Base-by-base conservation (phyloP, 2,113 vertebrate genomes). In the Dendrocopos noguchii region DNA sequence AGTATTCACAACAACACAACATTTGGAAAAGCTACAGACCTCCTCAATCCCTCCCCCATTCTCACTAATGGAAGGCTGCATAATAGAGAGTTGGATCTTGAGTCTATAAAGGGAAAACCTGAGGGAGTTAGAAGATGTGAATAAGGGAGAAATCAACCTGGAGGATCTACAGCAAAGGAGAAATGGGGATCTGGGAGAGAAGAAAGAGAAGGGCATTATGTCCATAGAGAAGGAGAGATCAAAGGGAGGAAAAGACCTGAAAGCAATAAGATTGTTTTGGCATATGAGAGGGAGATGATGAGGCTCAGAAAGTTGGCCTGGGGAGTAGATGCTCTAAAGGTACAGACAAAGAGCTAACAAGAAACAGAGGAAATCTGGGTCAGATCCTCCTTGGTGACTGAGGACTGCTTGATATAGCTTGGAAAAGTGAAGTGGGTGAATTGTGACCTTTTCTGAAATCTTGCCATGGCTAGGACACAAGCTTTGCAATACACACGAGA, bases 341-440 rank as follows among this genome's bases (percentile, higher is more conserved):
- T 91, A 93, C 56, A 87, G 71, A 68, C 39, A 92, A 90, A 82
- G 29, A 92, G 18, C 50, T 85, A 91, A 96, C 87, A 93, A 89
- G 87, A 95, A 92, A 96, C 84, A 64, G 33, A 92, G 44, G 39
- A 94, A 96, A 96, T 96, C 87, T 94, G 79, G 94, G 96, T 96
- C 96, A 96, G 47, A 85, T 33, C 39, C 78, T 95, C 89, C 81
- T 96, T 91, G 33, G 89, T 93, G 95, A 75, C 84, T 91, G 84
- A 87, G 50, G 50, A 6, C 15, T 91, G 67, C 53, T 83, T 80
- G 60, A 67, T 91, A 76, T 9, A 80, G 17, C 68, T 91, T 74
- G 44, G 61, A 73, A 90, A 87, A 89, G n/a, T 57, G 72, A 91
- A 72, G 76, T 2, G 42, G 39, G 8, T 73, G 47, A 60, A 91